Evolutionary conservation across 2,113 vertebrate species (phyloP), one percentile per base, ranked within the genome.

Genomic region (Galbula dea): DNA sequence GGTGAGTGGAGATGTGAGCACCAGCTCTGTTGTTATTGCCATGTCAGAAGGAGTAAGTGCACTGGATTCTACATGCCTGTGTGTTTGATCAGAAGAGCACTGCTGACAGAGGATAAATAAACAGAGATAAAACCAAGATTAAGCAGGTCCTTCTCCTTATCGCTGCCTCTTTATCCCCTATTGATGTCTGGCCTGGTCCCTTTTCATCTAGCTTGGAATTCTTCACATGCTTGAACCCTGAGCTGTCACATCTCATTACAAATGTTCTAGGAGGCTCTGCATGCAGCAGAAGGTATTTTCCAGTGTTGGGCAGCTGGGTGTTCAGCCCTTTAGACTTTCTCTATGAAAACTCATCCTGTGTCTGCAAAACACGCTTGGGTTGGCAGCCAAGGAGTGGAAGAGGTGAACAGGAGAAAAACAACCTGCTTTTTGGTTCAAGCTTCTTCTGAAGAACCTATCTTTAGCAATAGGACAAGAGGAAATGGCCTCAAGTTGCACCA

Each of bases 51-150:
- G 88, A 91, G 76, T 88, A 39, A 93, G 92, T 55, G 71, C 79
- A 51, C 72, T 89, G 87, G 91, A 37, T 88, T 88, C 86, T 92
- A 94, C 96, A 95, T 52, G 92, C 69, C 82, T 80, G 52, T 74
- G 91, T 95, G 83, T 96, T 96, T 96, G 95, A 95, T 96, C 90
- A 89, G 86, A 83, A 94, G 90, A 90, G 63, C 83, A 65, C 92
- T 17, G 7, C 69, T 95, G 95, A 96, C 95, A 95, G 88, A 90
- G 88, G 73, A 95, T 90, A 97, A 97, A 96, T 88, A 97, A 96
- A 96, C 95, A 95, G 89, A 97, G 95, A 94, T 94, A 93, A 96
- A 94, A 92, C 92, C 96, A 96, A 95, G 96, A 96, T 97, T 95
- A 93, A 93, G 91, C 86, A 83, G 59, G 89, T 94, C 92, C 94